Conservation (phyloP, 2,888 invertebrate genomes). For the Bombylius major region DNA sequence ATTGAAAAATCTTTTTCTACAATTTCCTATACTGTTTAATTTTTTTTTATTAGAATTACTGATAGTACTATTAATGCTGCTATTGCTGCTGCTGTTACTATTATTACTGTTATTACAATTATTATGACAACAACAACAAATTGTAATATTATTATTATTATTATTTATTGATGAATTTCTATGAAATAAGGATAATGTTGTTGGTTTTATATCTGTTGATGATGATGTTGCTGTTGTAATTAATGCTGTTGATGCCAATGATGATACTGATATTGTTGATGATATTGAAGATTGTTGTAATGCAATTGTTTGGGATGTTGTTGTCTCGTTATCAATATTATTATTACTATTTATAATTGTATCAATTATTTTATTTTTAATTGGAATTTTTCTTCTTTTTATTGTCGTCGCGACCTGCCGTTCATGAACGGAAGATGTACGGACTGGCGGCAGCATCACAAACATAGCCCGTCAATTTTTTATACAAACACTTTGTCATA, state of each 20-base stretch:
- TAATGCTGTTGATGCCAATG: background rate
- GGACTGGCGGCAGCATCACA: conserved; percentile 23
- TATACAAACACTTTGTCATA: conserved; percentile 21
- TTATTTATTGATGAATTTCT: background rate
- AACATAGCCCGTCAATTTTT: conserved; percentile 22
- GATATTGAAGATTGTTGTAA: background rate
- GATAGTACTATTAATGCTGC: background rate
- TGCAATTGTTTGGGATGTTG: background rate
- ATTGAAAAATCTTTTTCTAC: background rate
- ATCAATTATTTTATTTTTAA: background rate
- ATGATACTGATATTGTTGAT: background rate
- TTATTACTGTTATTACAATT: background rate
- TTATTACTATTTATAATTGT: background rate
- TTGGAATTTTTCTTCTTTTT: background rate
- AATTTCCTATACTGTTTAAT: background rate
- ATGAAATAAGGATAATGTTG: conserved; percentile 1
- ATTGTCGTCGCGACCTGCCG: conserved; percentile 18
- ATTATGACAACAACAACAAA: background rate
- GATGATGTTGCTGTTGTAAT: conserved; percentile 1
- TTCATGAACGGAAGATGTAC: conserved; percentile 21
- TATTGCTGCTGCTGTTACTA: background rate
- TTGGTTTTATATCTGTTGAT: background rate
- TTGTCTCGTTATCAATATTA: background rate
- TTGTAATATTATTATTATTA: background rate
- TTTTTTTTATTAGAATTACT: background rate